Conservation (phyloP, 2,113 vertebrate genomes). For the Castor canadensis region DNA sequence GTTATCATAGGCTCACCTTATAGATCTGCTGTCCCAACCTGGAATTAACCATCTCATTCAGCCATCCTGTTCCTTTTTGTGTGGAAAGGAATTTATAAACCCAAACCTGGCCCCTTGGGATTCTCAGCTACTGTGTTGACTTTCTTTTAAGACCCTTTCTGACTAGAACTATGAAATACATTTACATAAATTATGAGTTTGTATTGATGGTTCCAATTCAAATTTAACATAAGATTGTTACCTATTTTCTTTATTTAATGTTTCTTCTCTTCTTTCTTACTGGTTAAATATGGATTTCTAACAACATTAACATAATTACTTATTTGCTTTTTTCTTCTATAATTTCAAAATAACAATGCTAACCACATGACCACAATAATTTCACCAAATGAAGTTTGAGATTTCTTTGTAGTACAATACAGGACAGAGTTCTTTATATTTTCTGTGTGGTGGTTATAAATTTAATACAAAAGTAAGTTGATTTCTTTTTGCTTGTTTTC, state of each 20-base stretch:
- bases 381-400: background rate
- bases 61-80: background rate
- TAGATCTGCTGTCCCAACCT: background rate
- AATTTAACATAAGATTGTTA: background rate
- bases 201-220: background rate
- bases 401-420: background rate
- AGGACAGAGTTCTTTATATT: background rate
- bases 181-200: background rate
- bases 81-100: background rate
- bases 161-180: background rate
- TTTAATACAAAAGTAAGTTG: background rate
- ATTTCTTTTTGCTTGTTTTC: background rate
- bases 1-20: background rate
- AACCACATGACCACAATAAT: background rate
- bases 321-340: background rate
- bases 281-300: background rate
- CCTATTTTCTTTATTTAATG: background rate
- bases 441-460: background rate
- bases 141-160: background rate
- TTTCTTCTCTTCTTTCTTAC: background rate
- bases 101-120: background rate
- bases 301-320: background rate
- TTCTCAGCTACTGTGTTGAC: background rate
- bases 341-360: background rate
- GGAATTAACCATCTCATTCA: background rate